These are phyloP conservation scores for Ichneumon xanthorius DNA, from an alignment of 2,888 invertebrate species.

Conservation along the genomic window DNA sequence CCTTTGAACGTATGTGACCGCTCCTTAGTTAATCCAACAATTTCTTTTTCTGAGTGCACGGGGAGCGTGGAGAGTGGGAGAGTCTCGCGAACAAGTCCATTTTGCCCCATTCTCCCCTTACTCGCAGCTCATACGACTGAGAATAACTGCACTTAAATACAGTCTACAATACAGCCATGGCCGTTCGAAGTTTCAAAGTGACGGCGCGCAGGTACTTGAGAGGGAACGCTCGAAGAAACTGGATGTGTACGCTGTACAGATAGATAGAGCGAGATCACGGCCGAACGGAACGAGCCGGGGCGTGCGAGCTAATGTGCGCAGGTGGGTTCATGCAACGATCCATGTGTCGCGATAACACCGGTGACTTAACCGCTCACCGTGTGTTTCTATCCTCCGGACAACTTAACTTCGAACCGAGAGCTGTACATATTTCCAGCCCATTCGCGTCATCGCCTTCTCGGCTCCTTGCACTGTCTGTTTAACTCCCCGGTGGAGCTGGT, in stretches of 20 bases:
- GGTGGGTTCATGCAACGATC: slow-evolving; percentile 78
- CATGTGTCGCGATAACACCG: slow-evolving; percentile 78
- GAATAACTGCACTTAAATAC: background rate
- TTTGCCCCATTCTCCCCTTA: background rate
- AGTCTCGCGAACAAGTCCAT: background rate
- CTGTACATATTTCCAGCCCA: background rate
- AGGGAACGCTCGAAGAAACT: background rate
- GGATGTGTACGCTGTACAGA: background rate
- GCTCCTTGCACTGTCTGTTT: background rate
- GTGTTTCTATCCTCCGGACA: slow-evolving; percentile 78
- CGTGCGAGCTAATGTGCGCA: slow-evolving; percentile 72
- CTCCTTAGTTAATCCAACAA: too few species aligned
- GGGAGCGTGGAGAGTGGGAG: too few species aligned
- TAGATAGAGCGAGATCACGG: background rate
- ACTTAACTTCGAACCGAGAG: slow-evolving; percentile 76
- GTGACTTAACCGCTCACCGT: slow-evolving; percentile 70
- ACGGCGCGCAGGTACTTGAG: background rate
- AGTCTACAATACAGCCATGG: background rate
- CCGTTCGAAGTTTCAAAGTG: background rate
- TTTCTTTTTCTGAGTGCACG: too few species aligned
- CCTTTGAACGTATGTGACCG: too few species aligned
- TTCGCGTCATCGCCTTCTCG: background rate
- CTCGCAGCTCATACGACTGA: background rate
- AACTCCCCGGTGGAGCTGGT: background rate
- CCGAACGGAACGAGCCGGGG: slow-evolving; percentile 42